phyloP scores from a whole-genome alignment of 2,113 vertebrate genomes.

The Tenrec ecaudatus region DNA sequence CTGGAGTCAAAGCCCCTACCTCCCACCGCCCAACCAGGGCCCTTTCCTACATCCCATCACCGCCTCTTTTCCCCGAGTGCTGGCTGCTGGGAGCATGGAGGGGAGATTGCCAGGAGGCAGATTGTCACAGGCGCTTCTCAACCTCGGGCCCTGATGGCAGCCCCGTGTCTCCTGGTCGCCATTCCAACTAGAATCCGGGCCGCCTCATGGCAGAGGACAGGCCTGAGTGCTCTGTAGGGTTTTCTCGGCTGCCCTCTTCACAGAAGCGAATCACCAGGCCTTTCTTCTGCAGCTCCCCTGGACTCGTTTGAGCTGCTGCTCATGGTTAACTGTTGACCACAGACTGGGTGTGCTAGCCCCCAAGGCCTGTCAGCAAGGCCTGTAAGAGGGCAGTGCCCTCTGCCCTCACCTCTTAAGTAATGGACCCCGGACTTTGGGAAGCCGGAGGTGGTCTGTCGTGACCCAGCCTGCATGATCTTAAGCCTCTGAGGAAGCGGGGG shows the following conservation, averaged over 20 bases:
- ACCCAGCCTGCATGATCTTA: background rate
- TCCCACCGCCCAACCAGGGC: background rate
- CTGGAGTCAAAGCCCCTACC: background rate
- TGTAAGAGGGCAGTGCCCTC: no score
- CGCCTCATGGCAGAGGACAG: background rate
- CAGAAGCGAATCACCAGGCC: background rate
- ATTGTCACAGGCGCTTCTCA: background rate
- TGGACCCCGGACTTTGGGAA: background rate
- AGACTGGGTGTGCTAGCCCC: background rate
- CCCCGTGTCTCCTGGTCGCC: background rate
- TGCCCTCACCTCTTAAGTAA: background rate
- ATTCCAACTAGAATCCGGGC: background rate
- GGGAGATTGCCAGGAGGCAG: no score
- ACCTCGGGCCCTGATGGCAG: background rate
- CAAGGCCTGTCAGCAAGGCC: background rate
- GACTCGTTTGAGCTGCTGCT: background rate
- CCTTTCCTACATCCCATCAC: background rate
- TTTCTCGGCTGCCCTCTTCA: background rate
- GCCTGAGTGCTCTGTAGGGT: background rate
- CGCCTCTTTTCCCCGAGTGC: background rate
- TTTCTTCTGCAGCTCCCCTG: background rate
- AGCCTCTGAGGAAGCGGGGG: background rate
- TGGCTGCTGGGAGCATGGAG: background rate
- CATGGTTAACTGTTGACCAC: background rate
- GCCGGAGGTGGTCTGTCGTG: background rate